Conservation (phyloP, 2,888 invertebrate genomes). For the Minunthozetes semirufus region DNA sequence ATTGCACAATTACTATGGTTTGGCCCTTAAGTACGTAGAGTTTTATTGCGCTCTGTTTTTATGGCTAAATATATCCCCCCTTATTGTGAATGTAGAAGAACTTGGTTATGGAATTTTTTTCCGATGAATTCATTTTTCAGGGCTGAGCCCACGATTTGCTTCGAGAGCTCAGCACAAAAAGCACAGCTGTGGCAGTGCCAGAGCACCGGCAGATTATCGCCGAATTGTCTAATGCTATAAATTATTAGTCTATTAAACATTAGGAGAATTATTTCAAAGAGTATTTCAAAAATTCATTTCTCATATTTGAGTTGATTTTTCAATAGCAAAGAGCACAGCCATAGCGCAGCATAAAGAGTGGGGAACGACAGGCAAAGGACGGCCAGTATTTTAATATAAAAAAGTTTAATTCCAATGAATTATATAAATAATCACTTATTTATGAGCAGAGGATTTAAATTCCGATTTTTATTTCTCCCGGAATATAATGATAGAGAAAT, state of each 20-base stretch:
- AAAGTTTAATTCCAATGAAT: not conserved
- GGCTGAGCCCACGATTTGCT: too few species aligned
- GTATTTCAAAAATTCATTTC: not conserved
- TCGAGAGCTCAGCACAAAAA: too few species aligned
- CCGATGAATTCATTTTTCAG: too few species aligned
- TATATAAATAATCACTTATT: not conserved
- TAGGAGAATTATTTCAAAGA: not conserved
- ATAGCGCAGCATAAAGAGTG: too few species aligned
- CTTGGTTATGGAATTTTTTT: too few species aligned
- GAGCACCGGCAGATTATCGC: not conserved
- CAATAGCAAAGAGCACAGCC: not conserved
- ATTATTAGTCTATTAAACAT: not conserved
- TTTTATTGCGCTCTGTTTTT: too few species aligned
- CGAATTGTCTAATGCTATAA: not conserved
- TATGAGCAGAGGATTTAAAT: not conserved
- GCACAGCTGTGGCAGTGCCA: too few species aligned
- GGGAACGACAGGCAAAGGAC: not conserved
- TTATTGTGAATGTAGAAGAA: too few species aligned
- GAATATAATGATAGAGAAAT: too few species aligned
- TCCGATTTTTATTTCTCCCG: not conserved
- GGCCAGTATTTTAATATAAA: not conserved
- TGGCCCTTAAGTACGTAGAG: too few species aligned
- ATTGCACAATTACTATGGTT: too few species aligned
- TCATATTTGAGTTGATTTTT: not conserved
- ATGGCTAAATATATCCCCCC: too few species aligned